A percentile compares a stretch with the other conserved stretches of the same genome.
Evolutionary conservation across 2,888 invertebrate species (phyloP).

Genomic region (Blomia tropicalis): DNA sequence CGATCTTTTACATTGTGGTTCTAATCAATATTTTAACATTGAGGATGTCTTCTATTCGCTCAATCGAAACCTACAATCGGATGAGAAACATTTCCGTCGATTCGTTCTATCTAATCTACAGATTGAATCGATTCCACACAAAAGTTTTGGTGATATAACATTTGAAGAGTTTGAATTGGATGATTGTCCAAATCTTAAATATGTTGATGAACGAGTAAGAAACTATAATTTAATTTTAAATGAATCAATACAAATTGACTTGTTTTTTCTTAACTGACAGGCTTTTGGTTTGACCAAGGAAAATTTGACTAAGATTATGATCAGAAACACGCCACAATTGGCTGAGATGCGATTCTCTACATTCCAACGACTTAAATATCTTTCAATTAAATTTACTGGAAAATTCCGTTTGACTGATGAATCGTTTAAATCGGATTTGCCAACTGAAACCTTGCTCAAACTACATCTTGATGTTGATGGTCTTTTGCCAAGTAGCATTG

Average conservation of each 20-base stretch:
- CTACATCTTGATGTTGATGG: conserved; percentile 19
- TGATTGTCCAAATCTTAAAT: conserved; percentile 10
- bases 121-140: conserved; percentile 15
- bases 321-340: conserved; percentile 11
- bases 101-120: conserved; percentile 20
- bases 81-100: conserved; percentile 18
- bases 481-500: conserved; percentile 6
- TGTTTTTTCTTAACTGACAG: conserved; percentile 14
- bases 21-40: conserved; percentile 18
- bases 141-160: conserved; percentile 18
- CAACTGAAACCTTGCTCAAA: conserved; percentile 13
- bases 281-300: conserved; percentile 13
- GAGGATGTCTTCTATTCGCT: conserved; percentile 12
- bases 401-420: conserved; percentile 16
- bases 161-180: conserved; percentile 23
- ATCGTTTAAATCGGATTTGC: neutral
- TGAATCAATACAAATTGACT: neutral
- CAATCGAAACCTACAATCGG: conserved; percentile 1
- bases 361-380: conserved; percentile 13
- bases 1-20: conserved; percentile 21
- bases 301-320: conserved; percentile 13
- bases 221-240: neutral
- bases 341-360: conserved; percentile 10
- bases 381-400: conserved; percentile 19
- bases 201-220: conserved; percentile 16